Conservation (phyloP, 2,888 invertebrate species). For the Euphydryas editha region DNA sequence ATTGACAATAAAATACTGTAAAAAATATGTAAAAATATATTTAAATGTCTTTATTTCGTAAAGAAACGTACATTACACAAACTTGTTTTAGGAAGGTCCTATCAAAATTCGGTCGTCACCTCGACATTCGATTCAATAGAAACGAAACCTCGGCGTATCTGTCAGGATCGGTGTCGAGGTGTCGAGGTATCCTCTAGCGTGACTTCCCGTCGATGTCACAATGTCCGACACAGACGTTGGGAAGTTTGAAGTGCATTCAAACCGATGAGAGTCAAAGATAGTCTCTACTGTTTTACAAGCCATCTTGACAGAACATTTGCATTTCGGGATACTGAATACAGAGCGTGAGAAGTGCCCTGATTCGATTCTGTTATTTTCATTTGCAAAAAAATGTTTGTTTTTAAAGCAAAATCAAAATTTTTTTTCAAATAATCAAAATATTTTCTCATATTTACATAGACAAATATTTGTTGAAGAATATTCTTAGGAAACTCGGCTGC, state of each 20-base stretch:
- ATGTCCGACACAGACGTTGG: slow-evolving; percentile 49
- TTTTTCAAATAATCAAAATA: too few relatives aligned
- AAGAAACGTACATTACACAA: background rate
- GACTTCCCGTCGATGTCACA: slow-evolving; percentile 51
- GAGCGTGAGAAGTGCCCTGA: slow-evolving; percentile 52
- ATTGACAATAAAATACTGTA: background rate
- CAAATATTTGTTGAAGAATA: background rate
- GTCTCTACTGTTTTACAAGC: slow-evolving; percentile 59
- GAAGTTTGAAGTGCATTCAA: slow-evolving; percentile 16
- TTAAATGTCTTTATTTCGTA: background rate
- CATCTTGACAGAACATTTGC: slow-evolving; percentile 66
- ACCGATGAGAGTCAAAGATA: slow-evolving; percentile 63
- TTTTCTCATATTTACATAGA: background rate
- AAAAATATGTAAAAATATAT: background rate
- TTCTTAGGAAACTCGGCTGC: too few relatives aligned
- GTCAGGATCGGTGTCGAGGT: slow-evolving; percentile 71
- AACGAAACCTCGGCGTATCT: slow-evolving; percentile 54
- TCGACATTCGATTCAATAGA: slow-evolving; percentile 55
- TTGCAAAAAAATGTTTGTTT: background rate
- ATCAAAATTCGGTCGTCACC: slow-evolving; percentile 31
- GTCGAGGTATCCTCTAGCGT: slow-evolving; percentile 54
- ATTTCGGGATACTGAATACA: slow-evolving; percentile 60
- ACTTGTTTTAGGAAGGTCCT: slow-evolving; percentile 1
- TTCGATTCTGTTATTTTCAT: slow-evolving; percentile 22
- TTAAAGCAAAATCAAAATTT: too few relatives aligned